Percentiles rank a stretch among this genome's conserved stretches.
Conservation (phyloP, 64 coral and sea anemone species). For the Actinia equina region DNA sequence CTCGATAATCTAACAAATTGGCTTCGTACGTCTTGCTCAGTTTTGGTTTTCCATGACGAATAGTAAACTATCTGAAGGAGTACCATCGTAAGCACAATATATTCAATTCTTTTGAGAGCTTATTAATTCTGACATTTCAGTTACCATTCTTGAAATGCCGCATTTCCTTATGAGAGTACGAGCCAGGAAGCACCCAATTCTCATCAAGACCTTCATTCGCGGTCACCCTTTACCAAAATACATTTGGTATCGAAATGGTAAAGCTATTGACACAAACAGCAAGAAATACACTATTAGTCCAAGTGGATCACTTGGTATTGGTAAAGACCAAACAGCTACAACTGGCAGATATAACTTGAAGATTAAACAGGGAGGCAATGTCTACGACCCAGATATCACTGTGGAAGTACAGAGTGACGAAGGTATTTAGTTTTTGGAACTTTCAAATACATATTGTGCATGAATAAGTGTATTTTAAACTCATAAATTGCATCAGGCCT, state of each 20-base stretch:
- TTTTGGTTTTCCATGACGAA: too few relatives aligned
- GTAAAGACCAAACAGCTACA: background rate
- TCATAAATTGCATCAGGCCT: too few relatives aligned
- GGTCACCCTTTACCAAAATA: background rate
- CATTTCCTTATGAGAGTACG: background rate
- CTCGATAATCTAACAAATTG: too few relatives aligned
- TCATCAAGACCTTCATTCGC: conserved; percentile 1
- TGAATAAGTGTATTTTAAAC: too few relatives aligned
- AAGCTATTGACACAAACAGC: background rate
- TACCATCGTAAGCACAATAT: too few relatives aligned
- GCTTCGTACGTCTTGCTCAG: too few relatives aligned
- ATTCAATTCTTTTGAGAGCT: too few relatives aligned
- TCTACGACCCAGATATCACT: background rate
- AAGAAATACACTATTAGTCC: conserved; percentile 10
- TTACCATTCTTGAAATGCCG: background rate
- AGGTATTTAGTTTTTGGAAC: background rate
- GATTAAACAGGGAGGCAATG: conserved; percentile 2
- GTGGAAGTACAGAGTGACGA: background rate
- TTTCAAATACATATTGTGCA: background rate
- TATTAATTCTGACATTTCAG: background rate
- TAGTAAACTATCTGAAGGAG: too few relatives aligned
- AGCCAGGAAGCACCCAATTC: background rate
- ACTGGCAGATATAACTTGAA: background rate
- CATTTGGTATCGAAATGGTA: conserved; percentile 6
- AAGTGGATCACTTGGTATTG: conserved; percentile 15